Percentiles rank a stretch among this genome's conserved stretches.
Conservation (phyloP, 2,888 invertebrate genomes). For the Drosophila kuntzei region DNA sequence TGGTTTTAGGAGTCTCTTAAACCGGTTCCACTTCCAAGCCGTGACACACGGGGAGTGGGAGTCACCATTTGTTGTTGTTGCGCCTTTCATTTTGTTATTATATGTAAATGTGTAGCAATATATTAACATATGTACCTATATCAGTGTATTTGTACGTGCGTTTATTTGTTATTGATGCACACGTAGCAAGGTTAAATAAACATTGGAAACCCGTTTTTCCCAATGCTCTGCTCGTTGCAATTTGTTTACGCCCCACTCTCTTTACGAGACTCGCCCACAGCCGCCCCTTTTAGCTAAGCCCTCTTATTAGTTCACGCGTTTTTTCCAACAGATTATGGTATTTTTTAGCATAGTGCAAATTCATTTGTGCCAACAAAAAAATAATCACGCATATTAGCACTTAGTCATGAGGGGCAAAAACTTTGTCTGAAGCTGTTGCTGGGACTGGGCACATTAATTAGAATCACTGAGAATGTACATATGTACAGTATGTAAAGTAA, state of each 20-base stretch:
- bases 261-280: constrained; percentile 36
- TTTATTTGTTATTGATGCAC: constrained; percentile 62
- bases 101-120: constrained; percentile 13
- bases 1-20: constrained; percentile 22
- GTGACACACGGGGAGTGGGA: constrained; percentile 35
- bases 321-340: constrained; percentile 44
- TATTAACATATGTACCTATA: constrained; percentile 21
- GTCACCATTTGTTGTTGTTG: constrained; percentile 13
- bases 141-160: constrained; percentile 31
- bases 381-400: constrained; percentile 33
- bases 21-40: constrained; percentile 39
- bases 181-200: constrained; percentile 67
- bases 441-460: constrained; percentile 17
- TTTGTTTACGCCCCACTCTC: constrained; percentile 19
- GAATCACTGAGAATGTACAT: neutral
- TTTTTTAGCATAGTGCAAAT: constrained; percentile 47
- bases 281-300: constrained; percentile 19
- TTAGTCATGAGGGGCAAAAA: constrained; percentile 25
- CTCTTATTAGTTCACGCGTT: constrained; percentile 50
- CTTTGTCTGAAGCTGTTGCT: constrained; percentile 18
- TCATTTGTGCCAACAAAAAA: constrained; percentile 56
- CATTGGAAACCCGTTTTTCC: constrained; percentile 50
- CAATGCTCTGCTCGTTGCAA: constrained; percentile 16
- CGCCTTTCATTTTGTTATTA: constrained; percentile 12
- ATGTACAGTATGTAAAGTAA: neutral